A percentile compares a stretch with the other conserved stretches of the same genome.
Evolutionary conservation across 1,140 invertebrate genomes (phyloP).

Genomic region (Drosophila pallidifrons): DNA sequence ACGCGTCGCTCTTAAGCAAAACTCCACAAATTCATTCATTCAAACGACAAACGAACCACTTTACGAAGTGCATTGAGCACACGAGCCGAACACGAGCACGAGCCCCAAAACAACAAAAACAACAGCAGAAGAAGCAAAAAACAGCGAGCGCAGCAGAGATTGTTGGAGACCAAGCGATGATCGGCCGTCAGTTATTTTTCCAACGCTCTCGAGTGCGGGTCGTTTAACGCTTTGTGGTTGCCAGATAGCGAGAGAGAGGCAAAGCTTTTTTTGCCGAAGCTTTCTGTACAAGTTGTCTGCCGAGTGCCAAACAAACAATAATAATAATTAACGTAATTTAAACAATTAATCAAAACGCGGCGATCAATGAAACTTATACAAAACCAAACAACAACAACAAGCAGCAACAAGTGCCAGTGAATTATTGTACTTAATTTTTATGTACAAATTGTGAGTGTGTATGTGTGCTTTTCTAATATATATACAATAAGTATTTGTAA

Average conservation of each 20-base stretch:
- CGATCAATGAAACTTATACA: slow-evolving; percentile 75
- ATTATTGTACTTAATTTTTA: slow-evolving; percentile 82
- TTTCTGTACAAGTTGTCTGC: slow-evolving; percentile 23
- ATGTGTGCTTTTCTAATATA: slow-evolving; percentile 4
- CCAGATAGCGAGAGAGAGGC: slow-evolving; percentile 5
- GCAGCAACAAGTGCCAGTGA: slow-evolving; percentile 75
- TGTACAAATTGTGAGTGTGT: slow-evolving; percentile 65
- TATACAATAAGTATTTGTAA: slow-evolving; percentile 5
- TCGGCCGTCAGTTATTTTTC: slow-evolving; percentile 62
- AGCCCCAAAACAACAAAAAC: slow-evolving; percentile 14
- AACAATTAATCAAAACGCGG: slow-evolving; percentile 81
- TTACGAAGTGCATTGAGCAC: slow-evolving; percentile 39
- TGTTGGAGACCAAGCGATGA: slow-evolving; percentile 11
- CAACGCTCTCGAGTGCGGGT: slow-evolving; percentile 71
- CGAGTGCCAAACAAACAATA: slow-evolving; percentile 30
- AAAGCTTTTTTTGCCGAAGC: slow-evolving; percentile 30
- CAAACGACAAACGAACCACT: slow-evolving; percentile 3
- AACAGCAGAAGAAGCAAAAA: too few species aligned
- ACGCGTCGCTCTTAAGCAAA: slow-evolving; percentile 18
- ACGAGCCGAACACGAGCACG: slow-evolving; percentile 30
- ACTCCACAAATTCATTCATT: slow-evolving; percentile 73
- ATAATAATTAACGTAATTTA: slow-evolving; percentile 79
- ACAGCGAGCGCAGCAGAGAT: neutral
- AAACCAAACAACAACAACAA: slow-evolving; percentile 48
- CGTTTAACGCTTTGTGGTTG: slow-evolving; percentile 30